Evolutionary conservation across 1,140 invertebrate species (phyloP), one percentile per base, ranked within the genome.

Genomic region (Coenobita brevimanus): DNA sequence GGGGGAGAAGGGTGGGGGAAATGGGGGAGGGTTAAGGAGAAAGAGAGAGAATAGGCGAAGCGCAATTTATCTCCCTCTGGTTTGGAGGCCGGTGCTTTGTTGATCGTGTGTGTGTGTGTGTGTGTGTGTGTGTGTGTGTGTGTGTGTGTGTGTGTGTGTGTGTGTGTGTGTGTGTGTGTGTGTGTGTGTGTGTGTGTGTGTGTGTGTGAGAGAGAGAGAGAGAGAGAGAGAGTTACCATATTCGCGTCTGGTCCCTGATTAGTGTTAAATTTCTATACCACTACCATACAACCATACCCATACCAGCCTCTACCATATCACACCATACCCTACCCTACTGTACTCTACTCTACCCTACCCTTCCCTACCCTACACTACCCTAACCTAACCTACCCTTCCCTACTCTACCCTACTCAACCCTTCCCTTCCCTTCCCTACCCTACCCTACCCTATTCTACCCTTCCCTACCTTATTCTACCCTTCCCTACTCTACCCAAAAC

Each of bases 111-210:
- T 75, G 71, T 38, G 33, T 38, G 24, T 13, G 33, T 33, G 33
- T 24, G 33, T 75, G 33, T 38, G 33, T 41, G 71, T 75, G 71
- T 75, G 30, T 75, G 27, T 75, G 69, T 73, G 69, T 73, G 69
- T 73, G 69, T 73, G 69, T 41, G 69, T 73, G n/a, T 33, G 69
- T 73, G 69, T 33, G 69, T 73, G 69, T 73, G 69, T 73, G 69
- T 36, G 69, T 73, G 69, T 73, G 69, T 73, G 33, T 36, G 69
- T 73, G 69, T 36, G 69, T 73, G 69, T 73, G 69, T 73, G 69
- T 73, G 33, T 36, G 69, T 73, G 69, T 36, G 69, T 73, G 69
- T 73, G 69, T 73, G 69, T 73, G 33, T 73, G 33, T 21, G 69
- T 41, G 30, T 33, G 38, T 73, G 38, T 36, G 33, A 3, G 69